Conservation (phyloP, 2,113 vertebrate species). For the Tragelaphus strepsiceros region DNA sequence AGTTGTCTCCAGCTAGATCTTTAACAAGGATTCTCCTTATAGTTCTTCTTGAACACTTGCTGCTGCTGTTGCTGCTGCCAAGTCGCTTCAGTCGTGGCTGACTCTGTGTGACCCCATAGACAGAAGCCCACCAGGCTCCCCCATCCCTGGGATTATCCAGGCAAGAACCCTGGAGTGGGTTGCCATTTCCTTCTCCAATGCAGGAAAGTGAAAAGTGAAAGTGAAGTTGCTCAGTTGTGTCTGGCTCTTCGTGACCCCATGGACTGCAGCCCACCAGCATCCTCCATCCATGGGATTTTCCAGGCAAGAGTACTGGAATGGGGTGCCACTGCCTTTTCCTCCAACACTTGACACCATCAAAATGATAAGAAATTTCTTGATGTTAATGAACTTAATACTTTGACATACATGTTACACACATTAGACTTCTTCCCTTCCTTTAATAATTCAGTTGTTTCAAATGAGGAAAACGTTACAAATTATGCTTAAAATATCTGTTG, state of each 20-base stretch:
- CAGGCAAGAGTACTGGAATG: no score
- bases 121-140: no score
- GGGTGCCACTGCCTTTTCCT: not conserved
- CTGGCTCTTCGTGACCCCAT: fast-evolving
- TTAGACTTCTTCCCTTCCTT: not conserved
- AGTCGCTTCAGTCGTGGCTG: fast-evolving
- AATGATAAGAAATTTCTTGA: not conserved
- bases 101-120: no score
- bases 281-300: no score
- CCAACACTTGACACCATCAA: not conserved
- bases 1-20: not conserved
- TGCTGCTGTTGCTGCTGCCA: no score
- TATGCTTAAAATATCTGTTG: not conserved
- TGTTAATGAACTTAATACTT: not conserved
- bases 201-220: no score
- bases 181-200: no score
- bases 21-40: not conserved
- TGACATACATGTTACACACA: not conserved
- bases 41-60: not conserved
- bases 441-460: not conserved
- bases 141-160: no score
- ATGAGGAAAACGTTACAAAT: not conserved
- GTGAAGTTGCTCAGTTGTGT: no score
- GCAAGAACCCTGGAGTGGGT: no score
- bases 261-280: no score